Base-by-base conservation (phyloP, 2,113 vertebrate species). In the Laticauda laticaudata region DNA sequence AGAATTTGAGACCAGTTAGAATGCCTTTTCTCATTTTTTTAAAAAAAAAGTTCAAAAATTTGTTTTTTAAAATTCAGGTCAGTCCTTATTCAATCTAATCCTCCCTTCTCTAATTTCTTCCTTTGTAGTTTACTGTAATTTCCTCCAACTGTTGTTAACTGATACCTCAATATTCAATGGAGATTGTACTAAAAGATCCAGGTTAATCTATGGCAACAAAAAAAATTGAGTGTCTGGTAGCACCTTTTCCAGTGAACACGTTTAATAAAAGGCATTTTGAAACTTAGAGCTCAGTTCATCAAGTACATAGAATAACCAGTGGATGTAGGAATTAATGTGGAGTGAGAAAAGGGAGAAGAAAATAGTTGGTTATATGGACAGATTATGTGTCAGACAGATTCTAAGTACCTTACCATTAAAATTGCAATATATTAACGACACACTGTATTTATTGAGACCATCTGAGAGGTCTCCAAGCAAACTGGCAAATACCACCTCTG, bases 1-100 rank as follows among this genome's bases (percentile, higher is more conserved):
- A 1, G 1, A 88, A n/a, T 85, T 93, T 43, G 92, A 54, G 91
- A 5, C 59, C 88, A 11, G 86, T 95, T 51, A 89, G 89, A 94
- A 34, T 23, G 39, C 75, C 26, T 29, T 64, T 64, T 64, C 26
- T 64, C 29, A 0, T 64, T 64, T 64, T 29, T 64, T 29, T 29
- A 29, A 12, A 29, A 61, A 61, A 61, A 34, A 88, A 39, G 54
- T 23, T 56, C 11, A 55, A 88, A 88, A 88, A n/a, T 39, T 85
- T 26, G 21, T 24, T 15, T n/a, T 91, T 39, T 87, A 57, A 26
- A n/a, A 26, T 57, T 48, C 3, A 88, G 18, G 8, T 64, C 20
- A 75, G 45, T 45, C 12, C 23, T 45, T 61, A 61, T 69, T 69
- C 64, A 69, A 4, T 34, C 4, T 4, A 69, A 69, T 69, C 64